Evolutionary conservation across 2,888 invertebrate species (phyloP), one percentile per base, ranked within the genome.

Genomic region (Ichneumon xanthorius): DNA sequence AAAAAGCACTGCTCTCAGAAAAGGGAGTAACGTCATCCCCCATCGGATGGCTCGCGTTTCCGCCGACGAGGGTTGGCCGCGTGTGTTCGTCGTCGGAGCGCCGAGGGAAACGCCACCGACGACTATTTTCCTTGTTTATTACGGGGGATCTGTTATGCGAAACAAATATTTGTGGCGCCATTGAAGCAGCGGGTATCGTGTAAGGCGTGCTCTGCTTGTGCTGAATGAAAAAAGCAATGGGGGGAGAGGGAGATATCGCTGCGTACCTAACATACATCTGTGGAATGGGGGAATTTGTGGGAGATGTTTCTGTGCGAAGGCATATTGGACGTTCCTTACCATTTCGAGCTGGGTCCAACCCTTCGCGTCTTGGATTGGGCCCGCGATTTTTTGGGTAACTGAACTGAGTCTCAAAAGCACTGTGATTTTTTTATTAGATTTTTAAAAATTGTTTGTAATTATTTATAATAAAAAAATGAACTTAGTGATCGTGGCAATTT

Each of bases 151-250:
- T 71, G 63, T 70, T 81, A 78, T 75, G 81, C 70, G 81, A 75
- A 85, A 85, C 84, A 81, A 85, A 85, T 85, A 85, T 81, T 81
- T 81, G 84, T 78, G 78, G 81, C 73, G 55, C 81, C 75, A 78
- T 85, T 81, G 81, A 70, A 81, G 63, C 81, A 53, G 73, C 55
- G 78, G 67, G 63, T 73, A 11, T 65, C 37, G 22, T 53, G 71
- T 45, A 40, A 53, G 55, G 67, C 77, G 5, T 48, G 33, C 50
- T 30, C 50, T 61, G 72, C 45, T 53, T 37, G 33, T 30, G 61
- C 50, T 30, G 26, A 33, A 19, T 55, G 2, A 48, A 30, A 63
- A 33, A 63, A 48, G 30, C 19, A 11, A 33, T 5, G 40, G 26
- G 45, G 14, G 63, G 26, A 50, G 26, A 26, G 50, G 16, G 26